These are phyloP conservation scores for Drosophila incognita DNA, from an alignment of 2,888 invertebrate species.

Conservation along the genomic window DNA sequence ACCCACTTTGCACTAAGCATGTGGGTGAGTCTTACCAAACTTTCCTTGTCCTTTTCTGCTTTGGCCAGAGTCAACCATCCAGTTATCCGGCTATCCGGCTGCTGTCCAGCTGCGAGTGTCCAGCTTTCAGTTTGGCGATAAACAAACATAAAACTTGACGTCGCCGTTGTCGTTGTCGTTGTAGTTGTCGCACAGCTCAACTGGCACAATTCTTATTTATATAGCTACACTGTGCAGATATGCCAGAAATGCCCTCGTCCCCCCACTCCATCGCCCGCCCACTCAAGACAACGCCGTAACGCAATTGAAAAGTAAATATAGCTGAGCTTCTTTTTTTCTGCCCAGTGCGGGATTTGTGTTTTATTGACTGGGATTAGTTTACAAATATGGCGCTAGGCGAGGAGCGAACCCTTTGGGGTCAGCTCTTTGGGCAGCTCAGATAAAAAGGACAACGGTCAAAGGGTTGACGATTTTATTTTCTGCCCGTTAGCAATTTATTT, in stretches of 20 bases:
- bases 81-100: constrained; percentile 19
- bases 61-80: background rate
- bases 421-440: constrained; percentile 53
- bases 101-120: constrained; percentile 68
- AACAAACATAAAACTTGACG: constrained; percentile 78
- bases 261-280: background rate
- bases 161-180: constrained; percentile 41
- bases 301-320: constrained; percentile 60
- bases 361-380: constrained; percentile 74
- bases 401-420: constrained; percentile 44
- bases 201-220: constrained; percentile 75
- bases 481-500: constrained; percentile 66
- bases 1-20: constrained; percentile 11
- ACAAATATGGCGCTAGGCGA: constrained; percentile 36
- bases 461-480: constrained; percentile 40
- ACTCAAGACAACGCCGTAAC: constrained; percentile 31
- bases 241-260: constrained; percentile 14
- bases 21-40: constrained; percentile 20
- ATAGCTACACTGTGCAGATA: constrained; percentile 60
- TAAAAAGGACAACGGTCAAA: constrained; percentile 67
- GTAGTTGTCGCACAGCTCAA: constrained; percentile 71
- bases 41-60: constrained; percentile 9
- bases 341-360: constrained; percentile 65
- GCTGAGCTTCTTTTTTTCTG: constrained; percentile 33
- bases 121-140: constrained; percentile 73